Conservation (phyloP, 2,797 vertebrate species). For the Falco berigora region DNA sequence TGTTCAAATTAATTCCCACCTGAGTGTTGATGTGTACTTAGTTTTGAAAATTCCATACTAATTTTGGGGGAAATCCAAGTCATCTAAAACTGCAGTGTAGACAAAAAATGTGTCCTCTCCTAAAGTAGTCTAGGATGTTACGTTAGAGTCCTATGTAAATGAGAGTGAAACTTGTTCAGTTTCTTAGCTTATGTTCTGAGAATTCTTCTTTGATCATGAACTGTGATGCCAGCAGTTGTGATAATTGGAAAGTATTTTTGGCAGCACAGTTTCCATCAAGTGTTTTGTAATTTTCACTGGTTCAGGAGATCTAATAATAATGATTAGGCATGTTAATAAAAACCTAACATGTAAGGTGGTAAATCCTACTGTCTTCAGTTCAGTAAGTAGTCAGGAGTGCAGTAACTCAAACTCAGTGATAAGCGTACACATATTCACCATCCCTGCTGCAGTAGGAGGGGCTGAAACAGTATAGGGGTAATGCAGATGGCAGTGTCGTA, state of each 20-base stretch:
- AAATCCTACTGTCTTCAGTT: not conserved
- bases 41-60: not conserved
- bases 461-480: not conserved
- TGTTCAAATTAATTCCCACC: not conserved
- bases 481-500: rapidly evolving
- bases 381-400: not conserved
- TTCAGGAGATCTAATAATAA: not conserved
- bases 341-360: not conserved
- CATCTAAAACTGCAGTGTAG: not conserved
- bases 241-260: slow-evolving; percentile 23
- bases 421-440: not conserved
- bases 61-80: not conserved
- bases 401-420: not conserved
- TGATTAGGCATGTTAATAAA: not conserved
- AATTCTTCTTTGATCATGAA: slow-evolving; percentile 12
- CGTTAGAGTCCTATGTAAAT: not conserved
- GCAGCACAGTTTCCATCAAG: not conserved
- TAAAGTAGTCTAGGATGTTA: not conserved
- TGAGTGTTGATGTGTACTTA: not conserved
- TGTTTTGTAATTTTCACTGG: not conserved
- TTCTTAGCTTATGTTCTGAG: slow-evolving; percentile 28
- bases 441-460: not conserved
- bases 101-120: not conserved
- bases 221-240: not conserved
- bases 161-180: slow-evolving; percentile 36